These are phyloP conservation scores for Ectemnius continuus DNA, from an alignment of 2,888 invertebrate genomes.

Conservation along the genomic window DNA sequence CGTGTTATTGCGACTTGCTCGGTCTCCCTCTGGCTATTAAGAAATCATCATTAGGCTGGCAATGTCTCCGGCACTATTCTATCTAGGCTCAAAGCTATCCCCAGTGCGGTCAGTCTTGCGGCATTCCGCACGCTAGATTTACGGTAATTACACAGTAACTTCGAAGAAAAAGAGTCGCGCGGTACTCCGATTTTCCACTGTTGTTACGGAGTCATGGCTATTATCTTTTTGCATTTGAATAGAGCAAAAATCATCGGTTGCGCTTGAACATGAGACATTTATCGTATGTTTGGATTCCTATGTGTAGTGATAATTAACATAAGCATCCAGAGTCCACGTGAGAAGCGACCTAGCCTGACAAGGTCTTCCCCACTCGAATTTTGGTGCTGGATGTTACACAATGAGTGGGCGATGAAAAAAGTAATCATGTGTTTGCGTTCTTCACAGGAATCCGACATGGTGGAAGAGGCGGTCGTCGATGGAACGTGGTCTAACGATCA, in stretches of 20 bases:
- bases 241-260: not conserved
- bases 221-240: conserved; percentile 1
- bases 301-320: no score
- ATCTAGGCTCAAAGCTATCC: conserved; percentile 21
- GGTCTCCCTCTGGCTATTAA: conserved; percentile 36
- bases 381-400: no score
- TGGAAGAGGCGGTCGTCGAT: conserved; percentile 87
- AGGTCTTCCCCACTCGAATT: no score
- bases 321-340: no score
- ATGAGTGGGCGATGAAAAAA: no score
- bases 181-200: not conserved
- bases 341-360: no score
- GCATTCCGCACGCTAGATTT: conserved; percentile 23
- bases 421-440: not conserved
- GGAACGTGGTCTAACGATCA: conserved; percentile 84
- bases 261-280: no score
- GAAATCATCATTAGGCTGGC: conserved; percentile 20
- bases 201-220: not conserved
- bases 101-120: conserved; percentile 17
- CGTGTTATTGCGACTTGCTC: conserved; percentile 14
- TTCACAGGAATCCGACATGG: conserved; percentile 88
- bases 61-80: not conserved
- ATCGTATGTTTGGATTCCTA: no score
- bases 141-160: conserved; percentile 18
- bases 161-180: conserved; percentile 10